Evolutionary conservation across 2,888 invertebrate genomes (phyloP).

Genomic region (Polyploca ridens): DNA sequence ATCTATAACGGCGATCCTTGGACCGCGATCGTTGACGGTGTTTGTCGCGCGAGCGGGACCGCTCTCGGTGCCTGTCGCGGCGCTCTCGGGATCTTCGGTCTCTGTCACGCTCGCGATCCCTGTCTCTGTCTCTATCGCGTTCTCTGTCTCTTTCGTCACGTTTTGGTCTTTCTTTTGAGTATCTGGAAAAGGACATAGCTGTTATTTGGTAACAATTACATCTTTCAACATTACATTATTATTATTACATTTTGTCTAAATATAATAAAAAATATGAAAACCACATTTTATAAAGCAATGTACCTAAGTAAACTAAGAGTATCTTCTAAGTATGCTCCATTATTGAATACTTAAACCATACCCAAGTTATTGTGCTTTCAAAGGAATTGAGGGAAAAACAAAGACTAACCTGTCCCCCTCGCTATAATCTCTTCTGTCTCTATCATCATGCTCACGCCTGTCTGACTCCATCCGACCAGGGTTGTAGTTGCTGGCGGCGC

Average conservation of each 20-base stretch:
- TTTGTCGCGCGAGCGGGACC: constrained; percentile 57
- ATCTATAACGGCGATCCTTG: constrained; percentile 74
- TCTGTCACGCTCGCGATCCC: constrained; percentile 58
- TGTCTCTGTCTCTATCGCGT: constrained; percentile 60
- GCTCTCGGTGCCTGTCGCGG: constrained; percentile 45
- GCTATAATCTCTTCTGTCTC: constrained; percentile 71
- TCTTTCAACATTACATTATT: too few species aligned
- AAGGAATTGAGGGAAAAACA: not conserved
- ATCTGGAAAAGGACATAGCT: too few species aligned
- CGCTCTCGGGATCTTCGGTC: constrained; percentile 45
- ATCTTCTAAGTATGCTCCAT: too few species aligned
- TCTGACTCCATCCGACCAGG: constrained; percentile 64
- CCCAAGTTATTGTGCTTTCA: too few species aligned
- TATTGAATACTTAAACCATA: too few species aligned
- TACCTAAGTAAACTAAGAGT: too few species aligned
- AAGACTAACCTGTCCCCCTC: constrained; percentile 59
- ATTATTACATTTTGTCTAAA: too few species aligned
- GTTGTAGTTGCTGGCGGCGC: constrained; percentile 47
- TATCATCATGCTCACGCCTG: constrained; percentile 74
- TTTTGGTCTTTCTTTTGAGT: constrained; percentile 71
- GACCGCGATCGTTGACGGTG: constrained; percentile 66
- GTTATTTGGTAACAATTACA: too few species aligned
- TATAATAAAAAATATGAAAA: too few species aligned
- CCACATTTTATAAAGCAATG: too few species aligned
- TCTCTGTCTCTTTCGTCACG: constrained; percentile 69